Evolutionary conservation across 2,888 invertebrate genomes (phyloP), one percentile per base, ranked within the genome.

Genomic region (Latheticus oryzae): DNA sequence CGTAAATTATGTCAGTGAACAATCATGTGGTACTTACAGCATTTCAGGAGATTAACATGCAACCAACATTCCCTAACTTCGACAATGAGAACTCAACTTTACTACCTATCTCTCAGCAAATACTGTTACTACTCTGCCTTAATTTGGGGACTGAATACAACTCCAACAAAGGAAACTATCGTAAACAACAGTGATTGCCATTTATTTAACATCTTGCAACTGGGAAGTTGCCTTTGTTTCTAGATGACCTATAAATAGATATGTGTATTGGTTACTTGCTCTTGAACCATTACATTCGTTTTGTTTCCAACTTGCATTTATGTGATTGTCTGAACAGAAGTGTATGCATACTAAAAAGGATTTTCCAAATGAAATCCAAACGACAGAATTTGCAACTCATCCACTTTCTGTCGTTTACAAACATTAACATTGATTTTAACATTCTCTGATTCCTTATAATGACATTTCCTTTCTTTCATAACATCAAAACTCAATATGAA

Each of bases 1-100:
- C 75, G 76, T 78, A 77, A 78, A 78, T 77, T 77, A 76, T 76
- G 76, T 77, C 75, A 73, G 73, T 68, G 77, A 75, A 74, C 77
- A 76, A 77, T 78, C 76, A 76, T 76, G 78, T 73, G 77, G 78
- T 76, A 69, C 73, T 73, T 71, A 70, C 70, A 69, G 73, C 72
- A 74, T 78, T 77, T 70, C 68, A 68, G 65, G 68, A 75, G 73
- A 76, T 76, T 76, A 76, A 74, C 74, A 73, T 72, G 72, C 73
- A 72, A 68, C 71, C 60, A 68, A 67, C 68, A 70, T 62, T 68
- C 66, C 67, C 66, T 58, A 71, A 73, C 71, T 73, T 71, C 70
- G 71, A 72, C 74, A 74, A 71, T 72, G 73, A 69, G 72, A 74
- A 71, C 70, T 73, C 72, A 74, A 76, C 73, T 76, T 76, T 75